Conservation (phyloP, 2,113 vertebrate genomes). For the Perca fluviatilis region DNA sequence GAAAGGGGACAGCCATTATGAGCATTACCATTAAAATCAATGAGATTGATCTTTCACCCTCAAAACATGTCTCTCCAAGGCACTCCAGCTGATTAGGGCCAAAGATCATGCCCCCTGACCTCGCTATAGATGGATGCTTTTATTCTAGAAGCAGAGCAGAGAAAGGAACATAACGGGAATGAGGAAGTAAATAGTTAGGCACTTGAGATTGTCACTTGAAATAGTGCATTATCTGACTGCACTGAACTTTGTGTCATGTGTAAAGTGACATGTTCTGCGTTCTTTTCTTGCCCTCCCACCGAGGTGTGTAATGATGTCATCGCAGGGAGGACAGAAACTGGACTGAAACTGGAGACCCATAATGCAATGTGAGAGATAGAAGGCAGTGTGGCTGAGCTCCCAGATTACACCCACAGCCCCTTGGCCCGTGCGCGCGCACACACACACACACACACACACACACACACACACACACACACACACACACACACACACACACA, state of each 20-base stretch:
- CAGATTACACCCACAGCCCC: conserved; percentile 66
- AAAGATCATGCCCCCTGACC: conserved; percentile 30
- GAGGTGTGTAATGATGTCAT: conserved; percentile 50
- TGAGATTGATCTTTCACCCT: conserved; percentile 15
- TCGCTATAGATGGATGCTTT: not conserved
- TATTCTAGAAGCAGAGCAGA: not conserved
- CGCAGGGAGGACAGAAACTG: conserved; percentile 10
- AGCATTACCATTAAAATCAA: conserved; percentile 10
- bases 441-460: conserved; percentile 17
- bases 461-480: conserved; percentile 31
- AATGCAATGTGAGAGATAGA: conserved; percentile 56
- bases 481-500: conserved; percentile 18
- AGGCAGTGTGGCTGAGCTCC: conserved; percentile 53
- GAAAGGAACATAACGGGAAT: not conserved
- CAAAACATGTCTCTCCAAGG: not conserved
- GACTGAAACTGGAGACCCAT: conserved; percentile 28
- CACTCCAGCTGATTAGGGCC: conserved; percentile 19
- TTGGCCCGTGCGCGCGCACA: conserved; percentile 23
- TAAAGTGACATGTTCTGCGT: not conserved
- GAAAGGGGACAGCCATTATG: conserved; percentile 1
- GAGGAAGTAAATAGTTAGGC: not conserved
- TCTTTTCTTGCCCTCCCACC: not conserved
- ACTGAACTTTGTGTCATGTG: not conserved
- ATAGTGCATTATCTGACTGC: not conserved
- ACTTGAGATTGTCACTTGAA: not conserved